These are phyloP conservation scores for Psittacula echo DNA, from an alignment of 2,797 vertebrate species.

Conservation along the genomic window DNA sequence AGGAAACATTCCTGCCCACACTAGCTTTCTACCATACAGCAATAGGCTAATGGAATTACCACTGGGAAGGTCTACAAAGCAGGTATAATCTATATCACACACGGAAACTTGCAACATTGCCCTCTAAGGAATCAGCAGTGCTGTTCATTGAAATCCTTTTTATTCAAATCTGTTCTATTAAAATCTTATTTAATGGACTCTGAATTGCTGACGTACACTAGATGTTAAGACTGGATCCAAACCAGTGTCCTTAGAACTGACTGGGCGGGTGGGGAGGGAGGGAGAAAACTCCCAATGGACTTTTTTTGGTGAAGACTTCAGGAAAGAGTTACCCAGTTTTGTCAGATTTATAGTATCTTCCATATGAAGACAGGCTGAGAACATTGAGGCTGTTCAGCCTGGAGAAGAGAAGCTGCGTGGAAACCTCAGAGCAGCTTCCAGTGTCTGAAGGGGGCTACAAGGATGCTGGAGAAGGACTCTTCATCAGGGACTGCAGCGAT, in stretches of 20 bases:
- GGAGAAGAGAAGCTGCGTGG: background rate
- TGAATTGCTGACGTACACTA: background rate
- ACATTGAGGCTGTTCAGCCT: background rate
- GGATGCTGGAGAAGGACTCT: background rate
- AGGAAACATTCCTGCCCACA: background rate
- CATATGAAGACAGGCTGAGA: background rate
- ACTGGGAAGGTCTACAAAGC: background rate
- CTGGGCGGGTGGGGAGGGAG: accelerated
- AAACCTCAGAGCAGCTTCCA: background rate
- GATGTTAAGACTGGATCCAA: background rate
- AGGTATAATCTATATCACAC: background rate
- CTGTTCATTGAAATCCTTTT: background rate
- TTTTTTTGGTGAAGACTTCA: background rate
- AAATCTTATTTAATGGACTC: background rate
- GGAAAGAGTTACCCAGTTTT: background rate
- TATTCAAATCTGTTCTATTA: background rate
- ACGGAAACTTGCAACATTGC: background rate
- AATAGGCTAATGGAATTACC: background rate
- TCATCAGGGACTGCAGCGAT: accelerated
- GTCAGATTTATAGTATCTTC: background rate
- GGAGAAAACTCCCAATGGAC: background rate
- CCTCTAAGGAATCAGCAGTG: background rate
- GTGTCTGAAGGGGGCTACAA: background rate
- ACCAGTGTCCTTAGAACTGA: background rate
- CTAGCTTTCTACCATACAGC: background rate